Base-by-base conservation (phyloP, 2,797 vertebrate genomes). In the Chloroceryle amazona region DNA sequence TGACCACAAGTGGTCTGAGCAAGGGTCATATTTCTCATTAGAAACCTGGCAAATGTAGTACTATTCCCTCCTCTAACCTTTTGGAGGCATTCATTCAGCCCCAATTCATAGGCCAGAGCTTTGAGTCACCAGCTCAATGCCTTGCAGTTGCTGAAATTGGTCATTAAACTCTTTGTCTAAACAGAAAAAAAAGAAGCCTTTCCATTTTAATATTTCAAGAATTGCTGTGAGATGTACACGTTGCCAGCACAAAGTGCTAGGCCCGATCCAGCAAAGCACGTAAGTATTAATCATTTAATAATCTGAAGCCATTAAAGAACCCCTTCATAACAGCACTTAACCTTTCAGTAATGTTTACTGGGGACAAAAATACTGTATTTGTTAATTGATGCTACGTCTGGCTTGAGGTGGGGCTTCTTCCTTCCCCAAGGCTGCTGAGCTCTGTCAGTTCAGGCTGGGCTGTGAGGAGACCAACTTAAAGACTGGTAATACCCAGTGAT, bases 221-320 rank as follows among this genome's bases (percentile, higher is more conserved):
- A 54, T 31, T 63, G 47, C n/a, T 84, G 62, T 10, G 29, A 89
- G 85, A 83, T 52, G 62, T 47, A 76, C 26, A 20, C 1, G 2
- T 7, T 81, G 73, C 92, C 90, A 94, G 90, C 63, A 87, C 70
- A 49, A 57, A 91, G 92, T 74, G 83, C 61, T 89, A 94, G 90
- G 57, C 52, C 87, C 13, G 65, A 88, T 78, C 90, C 82, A 82
- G 93, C 73, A 93, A 88, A 85, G 80, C 76, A 86, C 70, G 2
- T 26, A 92, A 93, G 86, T 94, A 96, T 91, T 93, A 95, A 88
- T 94, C 88, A 96, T 90, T 90, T 92, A 91, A 96, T 95, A 96
- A 94, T 95, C 54, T 86, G 91, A 96, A 94, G 76, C 88, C 76
- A 96, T 93, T 95, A 62, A 92, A 86, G 72, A 65, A 4, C 0